A percentile compares a stretch with the other conserved stretches of the same genome.
Evolutionary conservation across 2,113 vertebrate genomes (phyloP).

Genomic region (Bufo gargarizans): DNA sequence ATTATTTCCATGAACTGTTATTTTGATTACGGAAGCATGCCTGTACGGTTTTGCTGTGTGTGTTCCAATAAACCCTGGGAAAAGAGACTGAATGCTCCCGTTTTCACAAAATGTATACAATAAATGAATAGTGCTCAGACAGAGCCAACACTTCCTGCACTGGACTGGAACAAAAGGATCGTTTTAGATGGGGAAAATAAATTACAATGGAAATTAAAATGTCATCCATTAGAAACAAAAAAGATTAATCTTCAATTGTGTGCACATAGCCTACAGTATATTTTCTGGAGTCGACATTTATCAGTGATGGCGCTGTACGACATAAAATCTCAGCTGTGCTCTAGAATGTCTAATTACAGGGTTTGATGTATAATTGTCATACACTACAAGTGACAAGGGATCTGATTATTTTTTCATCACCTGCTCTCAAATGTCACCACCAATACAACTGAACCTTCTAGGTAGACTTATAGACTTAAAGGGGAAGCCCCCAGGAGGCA

Average conservation of each 20-base stretch:
- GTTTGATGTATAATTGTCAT: constrained; percentile 58
- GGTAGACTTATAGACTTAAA: not conserved
- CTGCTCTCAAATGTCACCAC: constrained; percentile 57
- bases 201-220: not conserved
- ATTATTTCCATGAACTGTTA: no score
- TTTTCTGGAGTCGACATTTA: not conserved
- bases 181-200: not conserved
- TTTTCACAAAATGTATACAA: no score
- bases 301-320: constrained; percentile 28
- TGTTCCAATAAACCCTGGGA: no score
- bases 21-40: no score
- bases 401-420: constrained; percentile 60
- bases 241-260: not conserved
- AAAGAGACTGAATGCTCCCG: no score
- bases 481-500: not conserved
- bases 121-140: no score
- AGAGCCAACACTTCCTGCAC: no score
- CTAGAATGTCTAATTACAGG: constrained; percentile 66
- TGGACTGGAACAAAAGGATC: not conserved
- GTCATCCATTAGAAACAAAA: not conserved
- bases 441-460: not conserved
- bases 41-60: no score
- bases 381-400: constrained; percentile 61
- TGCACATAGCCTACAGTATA: not conserved
- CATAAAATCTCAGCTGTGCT: constrained; percentile 19